Percentiles rank a stretch among this genome's conserved stretches.
These are phyloP conservation scores for Barypeithes pellucidus DNA, from an alignment of 2,888 invertebrate genomes.

Conservation along the genomic window DNA sequence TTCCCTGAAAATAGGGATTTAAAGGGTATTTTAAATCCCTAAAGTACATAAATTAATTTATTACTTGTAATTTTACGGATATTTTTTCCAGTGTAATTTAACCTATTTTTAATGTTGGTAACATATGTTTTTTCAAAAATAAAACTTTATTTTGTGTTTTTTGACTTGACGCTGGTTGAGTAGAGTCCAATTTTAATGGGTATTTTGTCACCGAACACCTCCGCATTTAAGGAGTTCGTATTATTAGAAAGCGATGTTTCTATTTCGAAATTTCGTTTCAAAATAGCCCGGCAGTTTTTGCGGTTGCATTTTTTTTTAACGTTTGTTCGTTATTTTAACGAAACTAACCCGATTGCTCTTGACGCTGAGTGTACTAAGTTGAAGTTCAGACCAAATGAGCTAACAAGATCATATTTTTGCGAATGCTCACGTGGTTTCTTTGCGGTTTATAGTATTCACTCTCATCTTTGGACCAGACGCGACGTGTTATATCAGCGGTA, in stretches of 20 bases:
- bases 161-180: constrained; percentile 40
- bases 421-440: too few species aligned
- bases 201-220: constrained; percentile 56
- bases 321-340: background rate
- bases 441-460: too few species aligned
- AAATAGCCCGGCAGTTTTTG: constrained; percentile 38
- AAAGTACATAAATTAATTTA: too few species aligned
- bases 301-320: constrained; percentile 3
- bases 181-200: constrained; percentile 49
- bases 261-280: constrained; percentile 49
- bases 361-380: too few species aligned
- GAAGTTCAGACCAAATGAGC: too few species aligned
- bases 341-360: too few species aligned
- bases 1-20: too few species aligned
- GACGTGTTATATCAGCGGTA: too few species aligned
- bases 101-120: constrained; percentile 28
- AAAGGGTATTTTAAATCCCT: too few species aligned
- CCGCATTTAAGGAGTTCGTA: constrained; percentile 55
- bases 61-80: too few species aligned
- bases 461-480: too few species aligned
- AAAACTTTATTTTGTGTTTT: constrained; percentile 41
- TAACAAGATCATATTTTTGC: too few species aligned
- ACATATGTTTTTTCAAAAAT: constrained; percentile 50
- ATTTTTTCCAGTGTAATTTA: constrained; percentile 4
- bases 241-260: constrained; percentile 45